Percentiles rank a stretch among this genome's conserved stretches.
Evolutionary conservation across 2,113 vertebrate genomes (phyloP).

Genomic region (Neomonachus schauinslandi): DNA sequence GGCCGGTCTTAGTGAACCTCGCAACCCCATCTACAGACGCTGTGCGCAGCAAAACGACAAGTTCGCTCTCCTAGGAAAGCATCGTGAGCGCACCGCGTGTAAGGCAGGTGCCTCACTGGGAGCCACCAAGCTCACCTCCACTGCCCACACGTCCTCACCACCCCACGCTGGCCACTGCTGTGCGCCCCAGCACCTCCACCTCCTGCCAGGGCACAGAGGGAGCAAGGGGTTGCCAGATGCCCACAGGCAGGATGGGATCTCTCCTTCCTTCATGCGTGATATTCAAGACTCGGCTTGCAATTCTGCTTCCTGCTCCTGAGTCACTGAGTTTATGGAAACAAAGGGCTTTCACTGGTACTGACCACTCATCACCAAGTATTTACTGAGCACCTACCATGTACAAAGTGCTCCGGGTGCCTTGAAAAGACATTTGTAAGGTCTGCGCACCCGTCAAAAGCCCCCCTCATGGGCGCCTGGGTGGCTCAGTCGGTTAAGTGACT

Average conservation of each 20-base stretch:
- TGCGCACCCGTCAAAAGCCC: neutral
- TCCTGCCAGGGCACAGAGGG: neutral
- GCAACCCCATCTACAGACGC: no score
- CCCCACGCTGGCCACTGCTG: accelerated
- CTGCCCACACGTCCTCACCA: neutral
- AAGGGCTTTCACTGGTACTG: neutral
- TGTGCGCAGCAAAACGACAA: neutral
- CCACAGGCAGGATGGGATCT: neutral
- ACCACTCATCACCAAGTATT: neutral
- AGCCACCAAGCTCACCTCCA: neutral
- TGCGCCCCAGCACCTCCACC: accelerated
- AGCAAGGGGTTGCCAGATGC: neutral
- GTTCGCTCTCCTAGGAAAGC: neutral
- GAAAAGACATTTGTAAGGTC: neutral
- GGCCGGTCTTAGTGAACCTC: neutral
- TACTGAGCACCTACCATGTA: neutral
- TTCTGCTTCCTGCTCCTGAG: neutral
- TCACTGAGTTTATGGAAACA: neutral
- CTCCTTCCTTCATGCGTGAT: neutral
- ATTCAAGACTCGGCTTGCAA: neutral
- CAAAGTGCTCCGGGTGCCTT: neutral
- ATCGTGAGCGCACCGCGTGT: accelerated
- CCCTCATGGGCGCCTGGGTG: no score
- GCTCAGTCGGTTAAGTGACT: no score
- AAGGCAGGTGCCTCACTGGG: neutral